phyloP scores from a whole-genome alignment of 2,888 invertebrate species.

The Laothoe populi region DNA sequence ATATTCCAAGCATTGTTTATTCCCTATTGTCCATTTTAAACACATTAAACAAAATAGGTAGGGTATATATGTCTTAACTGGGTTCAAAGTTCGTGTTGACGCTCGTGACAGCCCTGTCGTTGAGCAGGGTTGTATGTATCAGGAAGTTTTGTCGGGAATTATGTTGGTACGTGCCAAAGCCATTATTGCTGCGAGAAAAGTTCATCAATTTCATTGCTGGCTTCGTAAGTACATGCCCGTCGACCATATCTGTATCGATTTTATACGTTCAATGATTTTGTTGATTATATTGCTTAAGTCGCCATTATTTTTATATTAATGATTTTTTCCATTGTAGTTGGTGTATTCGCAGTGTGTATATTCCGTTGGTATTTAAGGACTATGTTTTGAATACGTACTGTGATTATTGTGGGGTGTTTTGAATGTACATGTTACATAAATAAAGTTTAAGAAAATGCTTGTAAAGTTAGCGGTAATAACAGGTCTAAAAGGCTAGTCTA shows the following conservation, averaged over 20 bases:
- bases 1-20: too few species aligned
- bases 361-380: not conserved
- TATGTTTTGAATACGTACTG: too few species aligned
- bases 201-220: conserved; percentile 85
- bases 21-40: not conserved
- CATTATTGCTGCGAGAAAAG: conserved; percentile 85
- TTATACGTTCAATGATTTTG: conserved; percentile 17
- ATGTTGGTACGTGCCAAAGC: conserved; percentile 85
- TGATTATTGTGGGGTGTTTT: too few species aligned
- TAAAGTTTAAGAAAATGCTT: too few species aligned
- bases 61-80: not conserved
- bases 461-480: too few species aligned
- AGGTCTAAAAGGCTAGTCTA: too few species aligned
- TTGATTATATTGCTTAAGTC: not conserved
- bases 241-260: conserved; percentile 13
- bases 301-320: not conserved
- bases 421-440: too few species aligned
- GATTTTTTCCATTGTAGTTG: not conserved
- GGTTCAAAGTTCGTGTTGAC: conserved; percentile 1
- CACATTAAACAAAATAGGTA: not conserved
- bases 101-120: conserved; percentile 62
- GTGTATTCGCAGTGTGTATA: not conserved
- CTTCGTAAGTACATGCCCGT: conserved; percentile 47
- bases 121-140: conserved; percentile 66
- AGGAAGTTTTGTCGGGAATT: conserved; percentile 83